phyloP scores from a whole-genome alignment of 2,888 invertebrate species.

The Epirrhoe tristata region DNA sequence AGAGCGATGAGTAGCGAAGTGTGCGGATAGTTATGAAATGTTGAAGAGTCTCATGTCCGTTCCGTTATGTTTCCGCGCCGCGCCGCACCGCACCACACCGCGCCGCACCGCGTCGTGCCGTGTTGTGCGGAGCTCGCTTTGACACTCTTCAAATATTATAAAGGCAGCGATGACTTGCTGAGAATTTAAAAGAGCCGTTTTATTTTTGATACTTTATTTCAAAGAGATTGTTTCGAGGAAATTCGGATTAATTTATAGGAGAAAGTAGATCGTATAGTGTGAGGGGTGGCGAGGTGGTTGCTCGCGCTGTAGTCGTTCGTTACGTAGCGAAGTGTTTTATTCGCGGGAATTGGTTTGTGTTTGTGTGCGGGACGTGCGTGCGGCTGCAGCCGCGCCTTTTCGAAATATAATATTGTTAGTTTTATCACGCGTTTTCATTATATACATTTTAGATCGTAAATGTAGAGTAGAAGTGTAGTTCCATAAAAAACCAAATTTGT shows the following conservation, averaged over 20 bases:
- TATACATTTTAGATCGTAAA: too few relatives aligned
- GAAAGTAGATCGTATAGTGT: neutral
- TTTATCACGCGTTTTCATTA: too few relatives aligned
- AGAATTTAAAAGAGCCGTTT: slow-evolving; percentile 12
- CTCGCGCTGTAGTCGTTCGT: neutral
- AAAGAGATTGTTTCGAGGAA: slow-evolving; percentile 5
- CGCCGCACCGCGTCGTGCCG: slow-evolving; percentile 3
- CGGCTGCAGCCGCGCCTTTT: neutral
- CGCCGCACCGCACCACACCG: slow-evolving; percentile 7
- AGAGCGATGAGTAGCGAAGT: neutral
- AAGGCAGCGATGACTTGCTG: slow-evolving; percentile 17
- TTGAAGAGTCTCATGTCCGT: slow-evolving; percentile 39
- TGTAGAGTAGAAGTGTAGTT: too few relatives aligned
- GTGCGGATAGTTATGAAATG: slow-evolving; percentile 38
- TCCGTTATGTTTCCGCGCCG: slow-evolving; percentile 26
- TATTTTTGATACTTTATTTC: slow-evolving; percentile 8
- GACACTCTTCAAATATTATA: slow-evolving; percentile 18
- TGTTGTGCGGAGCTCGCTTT: slow-evolving; percentile 28
- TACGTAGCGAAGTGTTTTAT: neutral
- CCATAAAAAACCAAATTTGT: too few relatives aligned
- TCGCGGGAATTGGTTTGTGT: neutral
- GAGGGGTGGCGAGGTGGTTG: neutral
- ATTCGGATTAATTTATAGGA: slow-evolving; percentile 11
- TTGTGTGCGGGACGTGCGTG: neutral
- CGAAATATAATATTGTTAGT: neutral